A percentile compares a stretch with the other conserved stretches of the same genome.
Conservation (phyloP, 1,140 invertebrate species). For the Drosophila pseudoananassae region DNA sequence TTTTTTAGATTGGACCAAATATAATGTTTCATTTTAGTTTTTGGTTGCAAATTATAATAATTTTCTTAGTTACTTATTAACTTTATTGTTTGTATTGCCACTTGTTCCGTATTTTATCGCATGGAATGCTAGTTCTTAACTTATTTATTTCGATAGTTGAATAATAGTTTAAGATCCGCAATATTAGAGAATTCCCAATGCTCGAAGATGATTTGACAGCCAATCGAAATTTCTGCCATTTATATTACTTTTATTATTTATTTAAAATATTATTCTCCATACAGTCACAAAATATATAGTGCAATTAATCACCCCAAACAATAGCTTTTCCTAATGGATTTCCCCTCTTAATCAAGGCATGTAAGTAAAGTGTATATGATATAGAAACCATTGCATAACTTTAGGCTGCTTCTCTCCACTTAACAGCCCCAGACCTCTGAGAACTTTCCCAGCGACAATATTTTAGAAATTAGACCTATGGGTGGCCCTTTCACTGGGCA, state of each 20-base stretch:
- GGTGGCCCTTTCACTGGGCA: slow-evolving; percentile 37
- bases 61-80: slow-evolving; percentile 6
- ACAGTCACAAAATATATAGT: slow-evolving; percentile 28
- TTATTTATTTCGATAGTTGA: slow-evolving; percentile 34
- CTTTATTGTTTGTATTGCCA: neutral
- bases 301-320: slow-evolving; percentile 19
- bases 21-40: slow-evolving; percentile 39
- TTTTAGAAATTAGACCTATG: slow-evolving; percentile 20
- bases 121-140: slow-evolving; percentile 2
- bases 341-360: slow-evolving; percentile 32
- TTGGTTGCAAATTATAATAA: slow-evolving; percentile 15
- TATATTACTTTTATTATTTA: slow-evolving; percentile 22
- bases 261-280: slow-evolving; percentile 19
- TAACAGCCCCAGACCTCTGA: slow-evolving; percentile 2
- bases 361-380: neutral
- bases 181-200: slow-evolving; percentile 74
- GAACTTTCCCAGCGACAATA: slow-evolving; percentile 7
- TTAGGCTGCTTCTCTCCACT: slow-evolving; percentile 32
- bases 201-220: slow-evolving; percentile 10
- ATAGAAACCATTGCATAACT: slow-evolving; percentile 51
- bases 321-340: slow-evolving; percentile 4
- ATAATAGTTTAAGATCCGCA: slow-evolving; percentile 28
- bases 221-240: slow-evolving; percentile 44
- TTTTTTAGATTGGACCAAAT: slow-evolving; percentile 21
- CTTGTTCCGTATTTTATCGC: slow-evolving; percentile 32